A percentile compares a stretch with the other conserved stretches of the same genome.
Conservation (phyloP, 2,797 vertebrate species). For the Anisognathus igniventris region DNA sequence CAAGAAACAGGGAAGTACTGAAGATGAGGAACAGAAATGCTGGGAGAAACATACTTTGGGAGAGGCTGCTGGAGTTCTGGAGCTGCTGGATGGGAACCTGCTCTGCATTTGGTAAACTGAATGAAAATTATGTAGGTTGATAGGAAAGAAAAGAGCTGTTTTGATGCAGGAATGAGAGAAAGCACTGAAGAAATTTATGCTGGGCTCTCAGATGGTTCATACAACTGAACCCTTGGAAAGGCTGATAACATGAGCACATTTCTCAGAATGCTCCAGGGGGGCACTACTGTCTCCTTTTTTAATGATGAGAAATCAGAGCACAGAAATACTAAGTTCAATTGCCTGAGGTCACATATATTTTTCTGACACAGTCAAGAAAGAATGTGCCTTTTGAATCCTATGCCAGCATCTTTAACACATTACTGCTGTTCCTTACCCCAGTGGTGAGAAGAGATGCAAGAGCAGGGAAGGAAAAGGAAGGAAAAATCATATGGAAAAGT, state of each 20-base stretch:
- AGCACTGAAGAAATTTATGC: background rate
- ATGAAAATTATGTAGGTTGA: background rate
- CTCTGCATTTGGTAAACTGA: background rate
- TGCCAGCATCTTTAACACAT: slow-evolving; percentile 3
- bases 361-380: slow-evolving; percentile 42
- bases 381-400: slow-evolving; percentile 41
- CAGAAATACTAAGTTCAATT: background rate
- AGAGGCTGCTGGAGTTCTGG: background rate
- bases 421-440: slow-evolving; percentile 1
- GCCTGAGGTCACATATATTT: slow-evolving; percentile 31
- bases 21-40: background rate
- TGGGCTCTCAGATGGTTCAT: background rate
- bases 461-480: background rate
- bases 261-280: slow-evolving; percentile 18
- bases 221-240: background rate
- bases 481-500: background rate
- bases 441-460: background rate
- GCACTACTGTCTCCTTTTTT: background rate
- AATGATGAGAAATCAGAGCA: slow-evolving; percentile 17
- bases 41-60: background rate
- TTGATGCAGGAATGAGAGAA: background rate
- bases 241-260: background rate
- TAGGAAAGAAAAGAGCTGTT: background rate
- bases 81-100: background rate
- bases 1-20: background rate